Evolutionary conservation across 2,113 vertebrate species (phyloP), one percentile per base, ranked within the genome.

Genomic region (Athene noctua): DNA sequence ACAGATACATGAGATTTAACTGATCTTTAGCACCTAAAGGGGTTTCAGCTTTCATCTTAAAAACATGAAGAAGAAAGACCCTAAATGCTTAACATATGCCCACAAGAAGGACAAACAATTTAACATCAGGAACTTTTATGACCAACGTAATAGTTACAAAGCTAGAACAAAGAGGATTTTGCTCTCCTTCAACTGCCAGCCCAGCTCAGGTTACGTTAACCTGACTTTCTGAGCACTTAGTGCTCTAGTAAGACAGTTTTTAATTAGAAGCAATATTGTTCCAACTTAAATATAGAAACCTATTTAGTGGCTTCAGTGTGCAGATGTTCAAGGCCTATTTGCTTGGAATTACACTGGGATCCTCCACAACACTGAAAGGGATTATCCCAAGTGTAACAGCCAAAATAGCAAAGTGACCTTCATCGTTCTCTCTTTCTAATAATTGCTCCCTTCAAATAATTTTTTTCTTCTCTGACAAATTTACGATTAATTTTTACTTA

Each of bases 381-480:
- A 97, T 94, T 97, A 95, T 95, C 94, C 93, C 94, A 96, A 78
- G 87, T 96, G 87, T 49, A 95, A 67, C 12, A 86, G 71, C 84
- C 92, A 95, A 94, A 95, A 97, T 90, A 92, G 92, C 74, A 94
- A 95, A 95, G 95, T 95, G 87, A 97, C 88, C 90, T 94, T 97
- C 62, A 57, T 46, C 9, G 5, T 73, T 46, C 58, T 83, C 10
- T 73, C 36, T 63, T 74, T 83, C 51, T 88, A 86, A 51, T 58
- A 82, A 70, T 20, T 19, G 23, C 10, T 91, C 46, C 38, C 40
- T 81, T 89, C 18, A 67, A 44, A 26, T 57, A 1, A 14, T 61
- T 80, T 84, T 77, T 49, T 15, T 3, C 9, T 52, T 46, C 19
- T 38, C 29, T 32, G 40, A 57, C 6, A 49, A 46, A 70, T 65